Evolutionary conservation across 2,888 invertebrate genomes (phyloP), one percentile per base, ranked within the genome.

Genomic region (Hedya salicella): DNA sequence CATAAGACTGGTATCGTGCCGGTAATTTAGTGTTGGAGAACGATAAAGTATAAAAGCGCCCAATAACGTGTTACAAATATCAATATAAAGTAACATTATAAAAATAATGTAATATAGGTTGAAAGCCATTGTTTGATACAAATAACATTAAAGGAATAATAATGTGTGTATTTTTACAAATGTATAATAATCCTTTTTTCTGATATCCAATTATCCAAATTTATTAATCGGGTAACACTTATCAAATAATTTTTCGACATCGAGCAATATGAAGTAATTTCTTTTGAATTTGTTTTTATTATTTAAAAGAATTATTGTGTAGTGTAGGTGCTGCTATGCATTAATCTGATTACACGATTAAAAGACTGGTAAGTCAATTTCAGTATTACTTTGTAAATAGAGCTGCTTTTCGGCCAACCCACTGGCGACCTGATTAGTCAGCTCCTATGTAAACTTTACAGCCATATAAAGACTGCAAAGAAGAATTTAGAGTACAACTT

Each of bases 391-490:
- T 68, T 67, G 39, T 61, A 69, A 70, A 48, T 9, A 36, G 36
- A 36, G 6, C 6, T 2, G 13, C 36, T 17, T 50, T 64, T 50
- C 61, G 67, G 68, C 70, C 71, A 71, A 73, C 74, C 74, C 73
- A 73, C 71, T 54, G 67, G 67, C 72, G 78, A 77, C 78, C 78
- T 73, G 72, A 74, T 75, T 77, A 67, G 66, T 66, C 66, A 66
- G 66, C 67, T 62, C 44, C 62, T 67, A 67, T 62, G 62, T 57
- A 62, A 67, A 62, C 56, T 62, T 62, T 42, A 53, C 60, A 52
- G 21, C 57, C 59, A 66, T 66, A 61, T 61, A 61, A 66, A 54
- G 56, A 48, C 30, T 48, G 62, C 46, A 39, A 36, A 46, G 30
- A 54, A 56, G 17, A 56, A 46, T 46, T n/a, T 49, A 14, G 39